Conservation (phyloP, 2,888 invertebrate species). For the Pandemis corylana region DNA sequence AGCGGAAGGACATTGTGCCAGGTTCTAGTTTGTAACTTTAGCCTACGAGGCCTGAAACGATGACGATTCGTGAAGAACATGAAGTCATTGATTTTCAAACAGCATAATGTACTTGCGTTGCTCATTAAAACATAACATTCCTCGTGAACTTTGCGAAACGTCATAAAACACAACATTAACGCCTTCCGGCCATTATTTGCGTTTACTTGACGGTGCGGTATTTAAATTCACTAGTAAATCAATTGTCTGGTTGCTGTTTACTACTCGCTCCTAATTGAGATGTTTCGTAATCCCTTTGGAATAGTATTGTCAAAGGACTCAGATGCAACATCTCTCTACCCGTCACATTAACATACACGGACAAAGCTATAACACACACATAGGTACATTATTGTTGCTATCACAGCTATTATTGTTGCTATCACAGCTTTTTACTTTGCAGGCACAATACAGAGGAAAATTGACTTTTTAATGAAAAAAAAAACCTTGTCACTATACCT, state of each 20-base stretch:
- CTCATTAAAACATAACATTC: not conserved
- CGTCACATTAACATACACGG: not conserved
- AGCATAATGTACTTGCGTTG: not conserved
- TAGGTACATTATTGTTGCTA: no score
- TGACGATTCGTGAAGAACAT: not conserved
- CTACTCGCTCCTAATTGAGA: slow-evolving; percentile 32
- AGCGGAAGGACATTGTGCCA: no score
- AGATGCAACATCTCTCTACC: not conserved
- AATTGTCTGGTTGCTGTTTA: slow-evolving; percentile 32
- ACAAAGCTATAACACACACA: no score
- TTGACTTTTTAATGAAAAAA: no score
- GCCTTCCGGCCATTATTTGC: slow-evolving; percentile 53
- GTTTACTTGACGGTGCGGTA: slow-evolving; percentile 44
- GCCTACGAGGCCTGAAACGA: no score
- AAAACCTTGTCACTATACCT: no score
- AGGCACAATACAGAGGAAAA: no score
- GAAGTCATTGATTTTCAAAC: not conserved
- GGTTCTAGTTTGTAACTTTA: no score
- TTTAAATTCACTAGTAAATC: slow-evolving; percentile 34
- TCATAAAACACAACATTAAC: slow-evolving; percentile 49
- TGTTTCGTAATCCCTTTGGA: slow-evolving; percentile 5
- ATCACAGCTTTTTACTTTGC: no score
- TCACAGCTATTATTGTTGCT: no score
- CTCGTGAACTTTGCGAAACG: slow-evolving; percentile 27
- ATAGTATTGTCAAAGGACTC: not conserved